A percentile compares a stretch with the other conserved stretches of the same genome.
These are phyloP conservation scores for Ceyx margarethae DNA, from an alignment of 2,113 vertebrate species.

Conservation along the genomic window DNA sequence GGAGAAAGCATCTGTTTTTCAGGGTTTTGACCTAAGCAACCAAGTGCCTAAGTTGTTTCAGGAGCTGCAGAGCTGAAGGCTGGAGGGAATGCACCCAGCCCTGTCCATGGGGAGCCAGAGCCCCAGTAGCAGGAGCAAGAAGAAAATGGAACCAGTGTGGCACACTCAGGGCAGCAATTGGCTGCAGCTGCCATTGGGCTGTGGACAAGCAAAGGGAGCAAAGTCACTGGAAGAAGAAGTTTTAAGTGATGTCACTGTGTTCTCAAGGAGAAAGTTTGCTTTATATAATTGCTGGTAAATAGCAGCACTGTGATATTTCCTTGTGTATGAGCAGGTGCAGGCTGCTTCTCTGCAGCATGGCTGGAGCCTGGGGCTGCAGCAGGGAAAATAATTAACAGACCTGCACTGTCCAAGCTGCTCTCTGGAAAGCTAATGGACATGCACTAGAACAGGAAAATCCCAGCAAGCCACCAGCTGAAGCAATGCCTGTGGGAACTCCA, in stretches of 20 bases:
- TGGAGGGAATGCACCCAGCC: not conserved
- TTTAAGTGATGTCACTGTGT: not conserved
- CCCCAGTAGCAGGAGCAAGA: accelerated
- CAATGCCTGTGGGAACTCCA: not conserved
- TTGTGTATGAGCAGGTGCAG: not conserved
- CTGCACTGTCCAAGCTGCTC: not conserved
- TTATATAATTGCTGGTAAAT: not conserved
- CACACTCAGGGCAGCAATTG: accelerated
- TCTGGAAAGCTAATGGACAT: not conserved
- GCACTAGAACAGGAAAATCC: not conserved
- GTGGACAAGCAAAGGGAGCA: not conserved
- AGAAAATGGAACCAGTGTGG: accelerated
- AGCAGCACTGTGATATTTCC: not conserved
- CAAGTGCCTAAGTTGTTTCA: accelerated
- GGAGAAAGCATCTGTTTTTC: not conserved
- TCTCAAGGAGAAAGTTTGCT: not conserved
- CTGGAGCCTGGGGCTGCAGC: not conserved
- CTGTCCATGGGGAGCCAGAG: not conserved
- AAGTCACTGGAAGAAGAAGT: not conserved
- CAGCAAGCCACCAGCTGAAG: not conserved
- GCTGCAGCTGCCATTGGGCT: accelerated
- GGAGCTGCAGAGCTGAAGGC: not conserved
- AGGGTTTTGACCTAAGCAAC: not conserved
- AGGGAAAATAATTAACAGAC: not conserved
- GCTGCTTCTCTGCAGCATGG: not conserved